Conservation (phyloP, 2,797 vertebrate genomes). For the Jordanella pulchra region DNA sequence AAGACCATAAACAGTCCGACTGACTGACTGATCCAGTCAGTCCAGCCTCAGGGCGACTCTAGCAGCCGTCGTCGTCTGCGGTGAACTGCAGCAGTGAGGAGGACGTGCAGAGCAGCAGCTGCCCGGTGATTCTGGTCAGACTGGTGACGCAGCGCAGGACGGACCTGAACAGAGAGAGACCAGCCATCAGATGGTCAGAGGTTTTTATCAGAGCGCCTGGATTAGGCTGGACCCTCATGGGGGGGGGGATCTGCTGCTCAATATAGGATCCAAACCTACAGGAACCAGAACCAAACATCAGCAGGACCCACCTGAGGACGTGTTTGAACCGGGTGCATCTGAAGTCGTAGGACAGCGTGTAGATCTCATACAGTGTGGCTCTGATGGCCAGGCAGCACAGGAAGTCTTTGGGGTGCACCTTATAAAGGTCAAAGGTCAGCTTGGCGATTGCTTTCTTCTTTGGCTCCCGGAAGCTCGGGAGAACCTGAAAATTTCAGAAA, state of each 20-base stretch:
- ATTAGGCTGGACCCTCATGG: no score
- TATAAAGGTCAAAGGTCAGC: conserved; percentile 86
- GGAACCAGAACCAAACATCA: background rate
- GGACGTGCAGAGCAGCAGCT: conserved; percentile 79
- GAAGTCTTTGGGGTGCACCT: conserved; percentile 85
- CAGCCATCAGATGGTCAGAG: no score
- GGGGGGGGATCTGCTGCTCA: no score
- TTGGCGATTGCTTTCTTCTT: conserved; percentile 84
- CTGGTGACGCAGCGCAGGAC: conserved; percentile 78
- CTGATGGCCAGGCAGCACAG: conserved; percentile 84
- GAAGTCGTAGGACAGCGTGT: conserved; percentile 84
- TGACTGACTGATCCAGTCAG: no score
- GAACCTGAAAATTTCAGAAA: conserved; percentile 6
- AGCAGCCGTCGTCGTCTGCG: conserved; percentile 59
- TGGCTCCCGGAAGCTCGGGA: conserved; percentile 49
- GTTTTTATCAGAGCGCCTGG: no score
- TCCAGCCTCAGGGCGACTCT: no score
- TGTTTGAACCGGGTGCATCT: conserved; percentile 79
- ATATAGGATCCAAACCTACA: conserved; percentile 58
- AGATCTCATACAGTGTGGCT: conserved; percentile 84
- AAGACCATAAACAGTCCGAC: no score
- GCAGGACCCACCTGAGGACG: conserved; percentile 76
- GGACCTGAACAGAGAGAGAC: conserved; percentile 59
- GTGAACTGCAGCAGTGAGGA: conserved; percentile 75
- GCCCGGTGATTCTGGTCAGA: conserved; percentile 75